Evolutionary conservation across 2,113 vertebrate genomes (phyloP), one percentile per base, ranked within the genome.

Genomic region (Corythoichthys intestinalis): DNA sequence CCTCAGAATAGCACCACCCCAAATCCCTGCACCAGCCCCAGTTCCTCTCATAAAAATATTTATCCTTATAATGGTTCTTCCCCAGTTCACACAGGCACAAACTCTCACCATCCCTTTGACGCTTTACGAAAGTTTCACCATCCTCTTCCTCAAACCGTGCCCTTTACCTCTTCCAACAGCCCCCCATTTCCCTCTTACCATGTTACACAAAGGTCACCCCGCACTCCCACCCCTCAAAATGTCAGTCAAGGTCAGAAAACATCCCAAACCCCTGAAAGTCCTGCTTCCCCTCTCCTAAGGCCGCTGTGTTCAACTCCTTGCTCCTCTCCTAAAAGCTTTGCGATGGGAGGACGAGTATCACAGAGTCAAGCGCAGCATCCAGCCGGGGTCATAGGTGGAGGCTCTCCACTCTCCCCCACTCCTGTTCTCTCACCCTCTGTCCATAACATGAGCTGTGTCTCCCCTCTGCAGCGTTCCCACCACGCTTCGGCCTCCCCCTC

Each of bases 401-500:
- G 86, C 63, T 77, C 87, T 65, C 75, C 85, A 17, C 71, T 80
- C 41, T 81, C 87, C 37, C 69, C 74, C 0, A 76, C 88, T 48
- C 71, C 83, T 35, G 81, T 88, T 9, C 73, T 77, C 4, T 89
- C 89, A 46, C 79, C 86, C n/a, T 84, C 89, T 75, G 83, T 92
- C 69, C 89, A 77, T 56, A 89, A 81, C 66, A 83, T 86, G 74
- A 90, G 85, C 72, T 81, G 79, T 47, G 77, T 79, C 49, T 91
- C 91, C 71, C 90, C 92, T 54, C 90, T 79, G 54, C 91, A 88
- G 78, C 84, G 88, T 9, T 90, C 91, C 13, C 86, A 86, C 28
- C 90, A 92, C 70, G 89, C 89, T 14, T 92, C 92, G 15, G 78
- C 89, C n/a, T 93, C 92, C 58, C 86, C 88, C 15, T 90, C 91